These are phyloP conservation scores for Rhadinocentrus ornatus DNA, from an alignment of 2,797 vertebrate genomes.

Conservation along the genomic window DNA sequence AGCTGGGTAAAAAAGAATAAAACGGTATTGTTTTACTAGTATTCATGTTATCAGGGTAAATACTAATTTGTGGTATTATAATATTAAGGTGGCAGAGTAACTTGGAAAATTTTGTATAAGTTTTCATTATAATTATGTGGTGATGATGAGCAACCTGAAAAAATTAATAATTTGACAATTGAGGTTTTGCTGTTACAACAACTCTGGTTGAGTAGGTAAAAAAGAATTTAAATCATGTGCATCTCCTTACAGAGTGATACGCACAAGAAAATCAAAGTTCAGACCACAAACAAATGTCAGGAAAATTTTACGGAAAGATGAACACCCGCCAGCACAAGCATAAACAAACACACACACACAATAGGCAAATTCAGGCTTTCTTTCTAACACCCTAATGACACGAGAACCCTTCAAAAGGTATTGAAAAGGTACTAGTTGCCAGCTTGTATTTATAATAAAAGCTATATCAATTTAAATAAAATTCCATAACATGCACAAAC, in stretches of 20 bases:
- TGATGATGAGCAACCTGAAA: neutral
- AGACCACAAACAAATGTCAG: conserved; percentile 80
- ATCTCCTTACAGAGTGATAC: conserved; percentile 37
- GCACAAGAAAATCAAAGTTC: conserved; percentile 34
- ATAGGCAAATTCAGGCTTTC: conserved; percentile 8
- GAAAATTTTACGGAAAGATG: conserved; percentile 65
- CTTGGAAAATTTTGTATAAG: neutral
- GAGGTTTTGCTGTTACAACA: conserved; percentile 24
- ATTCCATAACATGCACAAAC: neutral
- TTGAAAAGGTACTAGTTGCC: neutral
- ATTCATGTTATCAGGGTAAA: neutral
- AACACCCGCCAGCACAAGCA: conserved; percentile 16
- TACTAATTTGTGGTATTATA: neutral
- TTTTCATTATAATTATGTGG: neutral
- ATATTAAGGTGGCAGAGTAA: neutral
- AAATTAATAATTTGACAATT: conserved; percentile 7
- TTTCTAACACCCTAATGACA: neutral
- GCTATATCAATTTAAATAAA: neutral
- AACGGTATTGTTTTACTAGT: neutral
- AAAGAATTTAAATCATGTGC: conserved; percentile 8
- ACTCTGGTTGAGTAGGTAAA: conserved; percentile 1
- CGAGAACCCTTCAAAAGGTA: neutral
- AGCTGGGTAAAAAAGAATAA: conserved; percentile 14
- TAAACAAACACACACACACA: conserved; percentile 1
- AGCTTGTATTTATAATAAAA: neutral